Conservation (phyloP, 2,888 invertebrate genomes). For the Ophion slaviceki region DNA sequence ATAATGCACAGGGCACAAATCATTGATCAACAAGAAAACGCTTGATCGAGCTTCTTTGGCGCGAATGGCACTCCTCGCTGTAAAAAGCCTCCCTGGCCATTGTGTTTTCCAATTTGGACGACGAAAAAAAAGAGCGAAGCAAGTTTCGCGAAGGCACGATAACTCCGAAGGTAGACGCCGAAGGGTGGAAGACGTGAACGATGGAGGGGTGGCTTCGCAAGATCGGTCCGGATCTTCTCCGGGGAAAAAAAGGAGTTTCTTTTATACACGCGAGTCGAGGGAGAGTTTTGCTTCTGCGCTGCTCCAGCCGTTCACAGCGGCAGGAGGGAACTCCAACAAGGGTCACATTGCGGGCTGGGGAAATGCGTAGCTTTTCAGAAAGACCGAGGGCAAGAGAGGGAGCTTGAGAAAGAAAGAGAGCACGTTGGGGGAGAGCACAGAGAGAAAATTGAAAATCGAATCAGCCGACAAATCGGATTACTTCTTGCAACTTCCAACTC, state of each 20-base stretch:
- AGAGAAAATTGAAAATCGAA: constrained; percentile 80
- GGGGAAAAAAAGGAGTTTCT: constrained; percentile 60
- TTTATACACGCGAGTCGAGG: constrained; percentile 50
- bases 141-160: constrained; percentile 54
- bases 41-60: constrained; percentile 45
- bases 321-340: constrained; percentile 43
- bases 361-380: constrained; percentile 73
- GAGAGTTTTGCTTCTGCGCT: constrained; percentile 55
- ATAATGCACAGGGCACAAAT: constrained; percentile 49
- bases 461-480: constrained; percentile 78
- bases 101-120: constrained; percentile 67
- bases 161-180: constrained; percentile 61
- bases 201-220: constrained; percentile 43
- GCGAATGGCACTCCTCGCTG: constrained; percentile 32
- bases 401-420: constrained; percentile 39
- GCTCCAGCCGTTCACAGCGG: constrained; percentile 50
- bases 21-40: constrained; percentile 59
- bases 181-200: constrained; percentile 40
- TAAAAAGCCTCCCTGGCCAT: constrained; percentile 61
- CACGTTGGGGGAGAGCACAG: constrained; percentile 70
- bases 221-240: constrained; percentile 55
- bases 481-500: constrained; percentile 71
- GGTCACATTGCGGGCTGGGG: constrained; percentile 61
- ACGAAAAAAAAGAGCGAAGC: constrained; percentile 30
- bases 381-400: constrained; percentile 11